Percentiles rank a stretch among this genome's conserved stretches.
These are phyloP conservation scores for Liparis tanakae DNA, from an alignment of 2,797 vertebrate genomes.

Conservation along the genomic window DNA sequence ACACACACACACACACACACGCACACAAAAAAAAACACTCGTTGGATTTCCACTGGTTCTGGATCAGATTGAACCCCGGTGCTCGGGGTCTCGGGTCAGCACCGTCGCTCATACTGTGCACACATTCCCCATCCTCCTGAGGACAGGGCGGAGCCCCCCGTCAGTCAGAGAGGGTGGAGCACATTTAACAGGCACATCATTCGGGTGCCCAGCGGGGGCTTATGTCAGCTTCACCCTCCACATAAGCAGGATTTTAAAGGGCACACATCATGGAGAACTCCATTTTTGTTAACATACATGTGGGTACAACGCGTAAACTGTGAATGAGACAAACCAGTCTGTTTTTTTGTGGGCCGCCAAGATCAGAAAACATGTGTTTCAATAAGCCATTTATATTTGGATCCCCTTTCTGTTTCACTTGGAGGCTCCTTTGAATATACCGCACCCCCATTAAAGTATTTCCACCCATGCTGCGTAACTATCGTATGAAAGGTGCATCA, in stretches of 20 bases:
- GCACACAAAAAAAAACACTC: constrained; percentile 9
- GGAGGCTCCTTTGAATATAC: background rate
- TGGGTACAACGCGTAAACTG: background rate
- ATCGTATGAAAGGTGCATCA: no score
- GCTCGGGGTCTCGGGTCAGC: constrained; percentile 48
- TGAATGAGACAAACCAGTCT: background rate
- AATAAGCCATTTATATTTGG: background rate
- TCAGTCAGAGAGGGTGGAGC: constrained; percentile 62
- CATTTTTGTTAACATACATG: background rate
- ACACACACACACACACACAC: constrained; percentile 5
- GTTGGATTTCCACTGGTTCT: constrained; percentile 61
- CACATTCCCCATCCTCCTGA: constrained; percentile 66
- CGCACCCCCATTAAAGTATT: background rate
- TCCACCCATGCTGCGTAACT: no score
- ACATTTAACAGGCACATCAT: constrained; percentile 57
- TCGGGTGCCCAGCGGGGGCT: constrained; percentile 35
- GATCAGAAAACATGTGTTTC: constrained; percentile 1
- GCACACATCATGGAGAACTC: background rate
- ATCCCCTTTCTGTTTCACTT: background rate
- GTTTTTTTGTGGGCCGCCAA: background rate
- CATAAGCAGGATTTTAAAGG: background rate
- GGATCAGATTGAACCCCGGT: constrained; percentile 52
- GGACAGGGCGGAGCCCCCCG: constrained; percentile 58
- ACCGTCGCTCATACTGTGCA: constrained; percentile 53
- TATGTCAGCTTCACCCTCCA: constrained; percentile 15